These are phyloP conservation scores for Palythoa heliodiscus DNA, from an alignment of 92 coral and sea anemone species.

Conservation along the genomic window DNA sequence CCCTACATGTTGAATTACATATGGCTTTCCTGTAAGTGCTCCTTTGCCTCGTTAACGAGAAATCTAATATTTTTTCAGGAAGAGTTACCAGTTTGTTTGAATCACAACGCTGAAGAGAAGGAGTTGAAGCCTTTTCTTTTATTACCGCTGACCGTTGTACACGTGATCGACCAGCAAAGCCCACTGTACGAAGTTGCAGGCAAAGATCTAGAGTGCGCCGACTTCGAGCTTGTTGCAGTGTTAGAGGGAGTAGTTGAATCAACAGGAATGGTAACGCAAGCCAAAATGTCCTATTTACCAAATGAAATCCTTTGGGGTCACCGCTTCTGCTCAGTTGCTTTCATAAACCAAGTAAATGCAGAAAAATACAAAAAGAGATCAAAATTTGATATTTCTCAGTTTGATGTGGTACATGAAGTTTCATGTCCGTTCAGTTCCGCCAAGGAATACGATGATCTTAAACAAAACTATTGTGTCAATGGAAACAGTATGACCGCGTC, in stretches of 20 bases:
- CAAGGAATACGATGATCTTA: constrained; percentile 46
- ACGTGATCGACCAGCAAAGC: constrained; percentile 85
- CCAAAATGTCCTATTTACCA: constrained; percentile 85
- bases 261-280: constrained; percentile 96
- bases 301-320: constrained; percentile 88
- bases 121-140: constrained; percentile 79
- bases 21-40: background rate
- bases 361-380: constrained; percentile 29
- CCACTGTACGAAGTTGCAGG: constrained; percentile 87
- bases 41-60: background rate
- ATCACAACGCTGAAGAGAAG: constrained; percentile 71
- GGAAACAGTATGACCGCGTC: background rate
- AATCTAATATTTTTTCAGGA: constrained; percentile 55
- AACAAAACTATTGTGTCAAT: constrained; percentile 11
- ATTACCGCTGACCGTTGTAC: constrained; percentile 85
- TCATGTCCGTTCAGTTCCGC: constrained; percentile 53
- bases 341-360: constrained; percentile 29
- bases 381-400: constrained; percentile 62
- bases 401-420: constrained; percentile 61
- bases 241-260: constrained; percentile 92
- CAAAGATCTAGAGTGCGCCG: constrained; percentile 61
- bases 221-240: constrained; percentile 86
- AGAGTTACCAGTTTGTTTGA: constrained; percentile 66
- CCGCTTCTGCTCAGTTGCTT: constrained; percentile 56
- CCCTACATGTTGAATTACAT: background rate